Percentiles rank a stretch among this genome's conserved stretches.
Conservation (phyloP, 1,140 invertebrate genomes). For the Oncopodura yosiiana region DNA sequence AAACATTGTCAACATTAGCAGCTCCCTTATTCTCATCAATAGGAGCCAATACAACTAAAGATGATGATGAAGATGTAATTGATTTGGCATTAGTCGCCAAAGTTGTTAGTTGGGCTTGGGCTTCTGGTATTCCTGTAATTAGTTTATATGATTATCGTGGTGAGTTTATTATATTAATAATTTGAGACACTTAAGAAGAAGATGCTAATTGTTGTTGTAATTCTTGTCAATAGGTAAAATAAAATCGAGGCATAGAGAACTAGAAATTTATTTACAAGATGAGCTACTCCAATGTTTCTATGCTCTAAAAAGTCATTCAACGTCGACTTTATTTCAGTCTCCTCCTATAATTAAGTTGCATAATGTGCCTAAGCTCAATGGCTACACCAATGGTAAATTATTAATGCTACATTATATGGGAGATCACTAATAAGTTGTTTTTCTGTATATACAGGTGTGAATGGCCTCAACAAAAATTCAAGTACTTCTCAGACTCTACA, state of each 20-base stretch:
- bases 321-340: no score
- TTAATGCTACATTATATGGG: no score
- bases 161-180: constrained; percentile 6
- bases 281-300: constrained; percentile 28
- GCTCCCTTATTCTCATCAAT: not conserved
- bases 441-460: constrained; percentile 13
- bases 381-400: constrained; percentile 18
- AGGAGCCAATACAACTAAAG: not conserved
- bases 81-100: constrained; percentile 23
- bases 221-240: constrained; percentile 8
- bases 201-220: not conserved
- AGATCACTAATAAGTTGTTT: not conserved
- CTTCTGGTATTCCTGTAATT: constrained; percentile 23
- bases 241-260: constrained; percentile 18
- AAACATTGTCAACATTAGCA: not conserved
- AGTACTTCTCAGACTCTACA: constrained; percentile 9
- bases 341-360: constrained; percentile 24
- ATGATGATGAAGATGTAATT: not conserved
- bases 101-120: constrained; percentile 26
- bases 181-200: not conserved
- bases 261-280: constrained; percentile 22
- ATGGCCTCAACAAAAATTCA: constrained; percentile 9
- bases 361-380: constrained; percentile 22
- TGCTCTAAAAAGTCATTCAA: constrained; percentile 14
- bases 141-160: constrained; percentile 33